Conservation (phyloP, 2,113 vertebrate genomes). For the Callionymus lyra region DNA sequence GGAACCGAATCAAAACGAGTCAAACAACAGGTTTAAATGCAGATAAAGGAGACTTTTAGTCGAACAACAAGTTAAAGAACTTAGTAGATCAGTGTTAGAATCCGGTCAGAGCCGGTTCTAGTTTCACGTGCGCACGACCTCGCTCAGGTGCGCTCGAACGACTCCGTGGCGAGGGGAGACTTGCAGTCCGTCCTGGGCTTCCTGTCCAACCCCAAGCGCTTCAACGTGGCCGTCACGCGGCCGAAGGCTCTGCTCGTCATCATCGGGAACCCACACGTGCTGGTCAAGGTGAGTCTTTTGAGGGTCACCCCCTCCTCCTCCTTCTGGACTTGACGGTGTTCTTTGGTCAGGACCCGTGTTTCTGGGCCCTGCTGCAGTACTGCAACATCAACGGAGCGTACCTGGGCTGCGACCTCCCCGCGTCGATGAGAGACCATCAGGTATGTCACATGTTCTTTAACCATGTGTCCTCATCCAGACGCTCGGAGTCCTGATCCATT, state of each 20-base stretch:
- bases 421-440: conserved; percentile 28
- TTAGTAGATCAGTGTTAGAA: too few relatives aligned
- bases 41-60: too few relatives aligned
- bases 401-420: conserved; percentile 81
- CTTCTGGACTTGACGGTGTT: too few relatives aligned
- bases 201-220: conserved; percentile 84
- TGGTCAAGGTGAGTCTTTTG: conserved; percentile 67
- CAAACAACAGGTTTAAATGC: too few relatives aligned
- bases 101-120: too few relatives aligned
- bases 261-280: conserved; percentile 85
- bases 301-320: too few relatives aligned
- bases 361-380: conserved; percentile 79
- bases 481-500: too few relatives aligned
- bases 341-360: conserved; percentile 77
- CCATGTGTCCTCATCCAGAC: conserved; percentile 11
- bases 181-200: conserved; percentile 73
- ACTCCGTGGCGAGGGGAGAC: conserved; percentile 61
- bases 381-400: conserved; percentile 73
- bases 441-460: conserved; percentile 14
- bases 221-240: conserved; percentile 89
- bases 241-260: conserved; percentile 85
- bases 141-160: conserved; percentile 80
- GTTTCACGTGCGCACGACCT: neutral
- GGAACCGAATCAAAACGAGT: too few relatives aligned
- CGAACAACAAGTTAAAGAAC: too few relatives aligned